Evolutionary conservation across 2,888 invertebrate species (phyloP), one percentile per base, ranked within the genome.

Genomic region (Leptarthrus brevirostris): DNA sequence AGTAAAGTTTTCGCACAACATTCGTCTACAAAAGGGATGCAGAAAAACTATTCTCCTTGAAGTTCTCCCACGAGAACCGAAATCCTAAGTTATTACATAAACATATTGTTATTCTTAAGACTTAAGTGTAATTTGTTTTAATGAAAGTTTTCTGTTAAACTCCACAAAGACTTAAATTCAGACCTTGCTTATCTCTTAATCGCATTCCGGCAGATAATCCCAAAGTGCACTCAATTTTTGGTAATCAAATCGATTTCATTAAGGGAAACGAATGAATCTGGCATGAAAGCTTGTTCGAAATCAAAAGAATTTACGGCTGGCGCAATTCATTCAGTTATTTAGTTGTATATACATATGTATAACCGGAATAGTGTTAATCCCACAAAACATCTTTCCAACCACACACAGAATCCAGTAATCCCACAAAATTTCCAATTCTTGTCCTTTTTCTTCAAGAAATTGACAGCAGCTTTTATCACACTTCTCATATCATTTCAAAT

Each of bases 161-260:
- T 8, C 30, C 30, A 4, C 4, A 30, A 30, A 30, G 30, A 30
- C 8, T 30, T 8, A 4, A 30, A 30, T 30, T 30, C n/a, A n/a
- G n/a, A n/a, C n/a, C 8, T 30, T 30, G 30, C 8, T 30, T 6
- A 30, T 30, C 30, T 8, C 8, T 30, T 30, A 30, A 30, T 30
- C 30, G 30, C 30, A 30, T 30, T 30, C 30, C 1, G 30, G 8
- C 30, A 30, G 5, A 8, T 30, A 30, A 30, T 30, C 30, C 30
- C 30, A 30, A 30, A 30, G 30, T 30, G 30, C 30, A 30, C 8
- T 30, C 30, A 30, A 30, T 4, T 30, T 30, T 56, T 30, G 16
- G 14, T 14, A 14, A 44, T 4, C 16, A 44, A 56, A 56, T 56
- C 30, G 56, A 56, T 56, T 56, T 56, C 22, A 56, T 56, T 56